These are phyloP conservation scores for Nothobranchius furzeri DNA, from an alignment of 2,113 vertebrate species.

Conservation along the genomic window DNA sequence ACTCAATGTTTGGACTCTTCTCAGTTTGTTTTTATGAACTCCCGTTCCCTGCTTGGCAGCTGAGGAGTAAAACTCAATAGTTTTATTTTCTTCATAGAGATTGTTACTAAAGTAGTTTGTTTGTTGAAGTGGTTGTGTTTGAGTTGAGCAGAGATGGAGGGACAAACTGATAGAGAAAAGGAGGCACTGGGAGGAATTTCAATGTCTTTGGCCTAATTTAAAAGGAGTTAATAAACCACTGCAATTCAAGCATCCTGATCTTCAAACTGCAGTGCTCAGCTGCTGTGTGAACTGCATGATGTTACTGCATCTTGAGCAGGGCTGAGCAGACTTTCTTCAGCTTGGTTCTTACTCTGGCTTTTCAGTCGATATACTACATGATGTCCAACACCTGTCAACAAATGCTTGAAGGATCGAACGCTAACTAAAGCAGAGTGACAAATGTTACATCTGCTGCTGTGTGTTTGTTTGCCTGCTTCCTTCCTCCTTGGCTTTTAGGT, in stretches of 20 bases:
- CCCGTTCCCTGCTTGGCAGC: slow-evolving; percentile 10
- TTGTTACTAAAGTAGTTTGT: slow-evolving; percentile 14
- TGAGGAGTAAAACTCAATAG: slow-evolving; percentile 13
- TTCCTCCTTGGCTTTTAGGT: neutral
- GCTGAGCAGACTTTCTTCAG: slow-evolving; percentile 18
- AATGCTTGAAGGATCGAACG: slow-evolving; percentile 15
- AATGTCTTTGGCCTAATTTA: slow-evolving; percentile 74
- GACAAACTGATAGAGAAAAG: slow-evolving; percentile 28
- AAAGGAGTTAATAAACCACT: slow-evolving; percentile 62
- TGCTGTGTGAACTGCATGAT: slow-evolving; percentile 43
- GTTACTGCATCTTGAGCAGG: slow-evolving; percentile 43
- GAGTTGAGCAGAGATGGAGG: slow-evolving; percentile 18
- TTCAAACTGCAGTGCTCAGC: slow-evolving; percentile 67
- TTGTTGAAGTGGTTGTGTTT: slow-evolving; percentile 27
- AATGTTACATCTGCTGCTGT: slow-evolving; percentile 7
- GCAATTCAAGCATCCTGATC: slow-evolving; percentile 55
- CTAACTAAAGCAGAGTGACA: slow-evolving; percentile 27
- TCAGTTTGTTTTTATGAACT: slow-evolving; percentile 14
- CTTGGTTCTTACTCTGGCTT: slow-evolving; percentile 30
- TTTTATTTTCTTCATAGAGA: slow-evolving; percentile 19
- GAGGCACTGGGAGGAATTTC: slow-evolving; percentile 51
- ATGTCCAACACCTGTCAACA: slow-evolving; percentile 35
- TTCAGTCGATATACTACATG: slow-evolving; percentile 17
- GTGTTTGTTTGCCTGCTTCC: neutral
- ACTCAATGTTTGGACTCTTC: slow-evolving; percentile 15